Conservation (phyloP, 2,888 invertebrate species). For the Meiosimyza platycephala region DNA sequence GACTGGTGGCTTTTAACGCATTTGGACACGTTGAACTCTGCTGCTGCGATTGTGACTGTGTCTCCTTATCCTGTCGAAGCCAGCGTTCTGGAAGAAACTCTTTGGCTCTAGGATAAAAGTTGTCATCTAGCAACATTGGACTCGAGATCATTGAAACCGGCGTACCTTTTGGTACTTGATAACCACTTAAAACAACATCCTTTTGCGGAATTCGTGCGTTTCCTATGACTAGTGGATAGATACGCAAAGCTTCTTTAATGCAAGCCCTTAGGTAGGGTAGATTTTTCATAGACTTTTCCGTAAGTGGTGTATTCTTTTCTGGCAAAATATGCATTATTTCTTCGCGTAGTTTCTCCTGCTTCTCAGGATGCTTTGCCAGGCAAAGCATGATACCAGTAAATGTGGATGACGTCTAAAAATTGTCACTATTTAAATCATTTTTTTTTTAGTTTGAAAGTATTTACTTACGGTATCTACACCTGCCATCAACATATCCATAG, state of each 20-base stretch:
- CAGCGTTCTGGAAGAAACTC: conserved; percentile 48
- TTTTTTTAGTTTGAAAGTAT: conserved; percentile 32
- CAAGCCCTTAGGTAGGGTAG: conserved; percentile 78
- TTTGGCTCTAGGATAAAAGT: conserved; percentile 67
- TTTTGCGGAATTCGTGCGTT: conserved; percentile 70
- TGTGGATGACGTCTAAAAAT: conserved; percentile 65
- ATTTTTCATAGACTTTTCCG: conserved; percentile 66
- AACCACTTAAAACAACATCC: conserved; percentile 74
- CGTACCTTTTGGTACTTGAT: conserved; percentile 73
- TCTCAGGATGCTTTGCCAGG: conserved; percentile 73
- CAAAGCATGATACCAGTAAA: conserved; percentile 71
- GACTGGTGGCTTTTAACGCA: conserved; percentile 27
- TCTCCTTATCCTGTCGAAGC: conserved; percentile 31
- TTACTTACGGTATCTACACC: conserved; percentile 78
- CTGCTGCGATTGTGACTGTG: background rate
- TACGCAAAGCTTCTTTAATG: conserved; percentile 78
- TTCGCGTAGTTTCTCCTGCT: conserved; percentile 73
- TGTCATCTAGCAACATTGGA: conserved; percentile 73
- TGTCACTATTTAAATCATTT: conserved; percentile 18
- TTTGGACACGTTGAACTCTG: background rate
- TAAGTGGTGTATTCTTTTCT: conserved; percentile 64
- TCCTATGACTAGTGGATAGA: conserved; percentile 73
- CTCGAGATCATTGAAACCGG: conserved; percentile 79
- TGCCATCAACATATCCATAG: conserved; percentile 77
- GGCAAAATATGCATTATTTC: conserved; percentile 70